Conservation (phyloP, 2,888 invertebrate species). For the Ophioninae sp. region DNA sequence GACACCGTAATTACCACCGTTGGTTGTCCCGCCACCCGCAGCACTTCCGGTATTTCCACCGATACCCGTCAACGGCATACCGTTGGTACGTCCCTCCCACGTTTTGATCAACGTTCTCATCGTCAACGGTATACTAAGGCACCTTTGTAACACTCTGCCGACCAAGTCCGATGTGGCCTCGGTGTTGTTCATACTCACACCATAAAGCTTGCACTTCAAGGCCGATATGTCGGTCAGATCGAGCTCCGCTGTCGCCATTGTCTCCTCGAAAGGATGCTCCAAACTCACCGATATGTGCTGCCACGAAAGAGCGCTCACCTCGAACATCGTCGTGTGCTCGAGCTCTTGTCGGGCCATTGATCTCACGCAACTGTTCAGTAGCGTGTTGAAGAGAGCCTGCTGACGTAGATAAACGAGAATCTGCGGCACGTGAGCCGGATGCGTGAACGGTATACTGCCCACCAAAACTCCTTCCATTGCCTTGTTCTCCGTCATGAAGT, state of each 20-base stretch:
- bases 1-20: conserved; percentile 71
- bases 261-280: conserved; percentile 95
- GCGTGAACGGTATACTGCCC: conserved; percentile 93
- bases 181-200: conserved; percentile 78
- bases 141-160: conserved; percentile 91
- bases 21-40: conserved; percentile 81
- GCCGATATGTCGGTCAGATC: conserved; percentile 91
- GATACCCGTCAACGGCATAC: conserved; percentile 82
- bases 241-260: conserved; percentile 95
- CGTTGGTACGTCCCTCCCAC: conserved; percentile 89
- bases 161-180: conserved; percentile 83
- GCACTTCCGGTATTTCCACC: conserved; percentile 84
- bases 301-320: conserved; percentile 94
- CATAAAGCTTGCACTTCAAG: conserved; percentile 90
- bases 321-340: conserved; percentile 92
- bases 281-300: conserved; percentile 94
- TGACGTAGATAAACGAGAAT: conserved; percentile 92
- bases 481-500: conserved; percentile 93
- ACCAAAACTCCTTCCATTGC: conserved; percentile 89
- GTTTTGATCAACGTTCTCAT: conserved; percentile 92
- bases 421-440: conserved; percentile 95
- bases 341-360: conserved; percentile 89
- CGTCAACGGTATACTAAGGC: conserved; percentile 95
- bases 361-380: conserved; percentile 94
- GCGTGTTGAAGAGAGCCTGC: conserved; percentile 95